These are phyloP conservation scores for Anthonomus grandis DNA, from an alignment of 1,140 invertebrate genomes.

Conservation along the genomic window DNA sequence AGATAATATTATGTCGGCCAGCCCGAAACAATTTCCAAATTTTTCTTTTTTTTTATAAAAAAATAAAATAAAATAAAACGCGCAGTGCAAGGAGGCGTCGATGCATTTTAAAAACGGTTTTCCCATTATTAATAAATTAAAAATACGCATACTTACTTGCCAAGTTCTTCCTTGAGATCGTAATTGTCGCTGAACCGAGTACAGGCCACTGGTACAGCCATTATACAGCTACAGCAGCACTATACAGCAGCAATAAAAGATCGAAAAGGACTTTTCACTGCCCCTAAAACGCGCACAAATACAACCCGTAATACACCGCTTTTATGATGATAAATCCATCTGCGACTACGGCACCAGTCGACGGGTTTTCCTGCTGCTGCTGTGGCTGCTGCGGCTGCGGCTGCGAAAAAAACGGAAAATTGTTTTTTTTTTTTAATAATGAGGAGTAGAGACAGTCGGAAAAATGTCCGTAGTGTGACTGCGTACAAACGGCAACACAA, in stretches of 20 bases:
- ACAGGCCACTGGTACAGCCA: conserved; percentile 57
- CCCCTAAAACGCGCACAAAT: conserved; percentile 30
- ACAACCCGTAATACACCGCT: conserved; percentile 36
- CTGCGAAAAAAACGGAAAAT: too few species aligned
- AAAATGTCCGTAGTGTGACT: conserved; percentile 17
- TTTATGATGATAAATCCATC: too few species aligned
- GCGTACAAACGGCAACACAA: conserved; percentile 27
- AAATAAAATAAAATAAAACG: too few species aligned
- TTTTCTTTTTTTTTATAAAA: conserved; percentile 8
- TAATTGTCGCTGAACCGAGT: conserved; percentile 98
- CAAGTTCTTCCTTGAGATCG: conserved; percentile 98
- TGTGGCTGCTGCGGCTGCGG: too few species aligned
- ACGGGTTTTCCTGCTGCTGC: too few species aligned
- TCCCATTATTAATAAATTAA: too few species aligned
- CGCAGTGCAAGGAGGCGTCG: too few species aligned
- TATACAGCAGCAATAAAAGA: neutral
- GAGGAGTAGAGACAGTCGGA: conserved; percentile 3
- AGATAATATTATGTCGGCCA: conserved; percentile 45
- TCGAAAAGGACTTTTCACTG: conserved; percentile 4
- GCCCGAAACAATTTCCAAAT: conserved; percentile 15
- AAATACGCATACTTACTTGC: conserved; percentile 98
- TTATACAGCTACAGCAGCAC: conserved; percentile 21
- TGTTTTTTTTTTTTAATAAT: conserved; percentile 4
- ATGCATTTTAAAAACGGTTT: too few species aligned
- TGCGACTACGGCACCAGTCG: neutral